Evolutionary conservation across 2,888 invertebrate genomes (phyloP), one percentile per base, ranked within the genome.

Genomic region (Drosophila meridiana): DNA sequence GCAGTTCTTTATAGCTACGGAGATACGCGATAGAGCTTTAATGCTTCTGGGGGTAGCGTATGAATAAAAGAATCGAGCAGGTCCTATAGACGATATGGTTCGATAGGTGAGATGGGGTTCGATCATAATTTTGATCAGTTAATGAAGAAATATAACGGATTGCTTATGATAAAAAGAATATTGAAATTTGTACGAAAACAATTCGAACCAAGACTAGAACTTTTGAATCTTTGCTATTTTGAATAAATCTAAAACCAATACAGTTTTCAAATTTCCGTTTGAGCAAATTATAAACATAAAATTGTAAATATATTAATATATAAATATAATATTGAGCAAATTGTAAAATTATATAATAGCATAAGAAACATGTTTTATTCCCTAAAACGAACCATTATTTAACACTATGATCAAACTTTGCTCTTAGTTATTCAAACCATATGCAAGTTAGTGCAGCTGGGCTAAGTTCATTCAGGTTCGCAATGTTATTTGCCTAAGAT

Each of bases 401-500:
- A n/a, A n/a, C 2, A 42, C n/a, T 42, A 8, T 20, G 26, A 45
- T 4, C 2, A 26, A 45, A 6, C 13, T 13, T 13, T 26, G 14
- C 14, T 45, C 20, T 32, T 50, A 50, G 32, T n/a, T 11, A 56
- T 13, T 56, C 30, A 13, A 7, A 7, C 13, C 30, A 14, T 3
- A 13, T 30, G 14, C 1, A 38, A 56, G 20, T 58, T 74, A 66
- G 55, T 66, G 47, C 61, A 45, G 45, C 50, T 40, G 61, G 70
- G 56, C 14, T 38, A 50, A 65, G 71, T 50, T 67, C 58, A 48
- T 69, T 69, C 52, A 71, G 69, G 61, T 79, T 84, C 69, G 69
- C 63, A 77, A 79, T 64, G 69, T 82, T 92, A 74, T 91, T 92
- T 92, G 82, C 89, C 82, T 63, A 90, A 91, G 83, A 74, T 84